phyloP scores from a whole-genome alignment of 2,113 vertebrate species.

The Orthochromis indermauri region DNA sequence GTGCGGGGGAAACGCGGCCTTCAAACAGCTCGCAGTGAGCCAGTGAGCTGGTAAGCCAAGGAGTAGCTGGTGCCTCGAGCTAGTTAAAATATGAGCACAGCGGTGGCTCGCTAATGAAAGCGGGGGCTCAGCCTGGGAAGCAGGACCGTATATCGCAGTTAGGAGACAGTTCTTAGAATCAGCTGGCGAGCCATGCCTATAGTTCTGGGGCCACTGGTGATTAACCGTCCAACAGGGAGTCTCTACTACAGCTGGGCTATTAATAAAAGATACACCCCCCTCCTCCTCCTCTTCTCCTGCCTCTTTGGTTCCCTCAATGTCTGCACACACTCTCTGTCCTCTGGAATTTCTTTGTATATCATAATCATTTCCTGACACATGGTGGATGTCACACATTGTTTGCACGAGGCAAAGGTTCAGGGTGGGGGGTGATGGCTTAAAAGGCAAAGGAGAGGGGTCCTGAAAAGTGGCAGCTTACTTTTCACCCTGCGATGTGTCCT shows the following conservation, averaged over 20 bases:
- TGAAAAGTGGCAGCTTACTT: slow-evolving; percentile 6
- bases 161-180: slow-evolving; percentile 73
- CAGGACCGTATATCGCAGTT: slow-evolving; percentile 58
- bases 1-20: slow-evolving; percentile 20
- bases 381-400: slow-evolving; percentile 47
- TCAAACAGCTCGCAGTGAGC: slow-evolving; percentile 40
- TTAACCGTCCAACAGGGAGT: slow-evolving; percentile 70
- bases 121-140: slow-evolving; percentile 41
- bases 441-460: neutral
- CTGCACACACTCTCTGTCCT: slow-evolving; percentile 33
- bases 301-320: slow-evolving; percentile 27
- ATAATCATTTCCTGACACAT: slow-evolving; percentile 56
- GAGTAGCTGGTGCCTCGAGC: slow-evolving; percentile 56
- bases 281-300: neutral
- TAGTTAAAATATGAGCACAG: slow-evolving; percentile 69
- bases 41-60: slow-evolving; percentile 40
- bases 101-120: slow-evolving; percentile 64
- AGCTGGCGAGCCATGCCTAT: slow-evolving; percentile 60
- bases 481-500: slow-evolving; percentile 24
- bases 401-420: neutral
- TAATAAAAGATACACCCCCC: slow-evolving; percentile 71
- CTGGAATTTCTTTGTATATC: slow-evolving; percentile 50
- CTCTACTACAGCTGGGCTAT: slow-evolving; percentile 71
- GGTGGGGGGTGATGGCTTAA: neutral
- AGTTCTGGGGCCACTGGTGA: slow-evolving; percentile 71